These are phyloP conservation scores for Hermaeophaga mercurialis DNA, from an alignment of 2,888 invertebrate genomes.

Conservation along the genomic window DNA sequence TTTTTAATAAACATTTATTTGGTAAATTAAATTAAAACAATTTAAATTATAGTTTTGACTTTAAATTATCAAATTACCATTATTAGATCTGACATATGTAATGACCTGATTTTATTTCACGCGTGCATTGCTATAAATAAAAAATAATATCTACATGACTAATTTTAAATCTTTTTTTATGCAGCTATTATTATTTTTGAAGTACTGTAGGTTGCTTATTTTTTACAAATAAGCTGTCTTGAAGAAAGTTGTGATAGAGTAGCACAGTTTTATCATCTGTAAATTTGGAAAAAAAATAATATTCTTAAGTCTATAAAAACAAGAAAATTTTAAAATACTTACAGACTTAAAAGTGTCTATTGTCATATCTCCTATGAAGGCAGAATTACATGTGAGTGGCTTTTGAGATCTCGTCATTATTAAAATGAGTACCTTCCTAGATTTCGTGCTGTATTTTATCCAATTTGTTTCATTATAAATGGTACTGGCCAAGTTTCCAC, in stretches of 20 bases:
- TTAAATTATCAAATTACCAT: too few relatives aligned
- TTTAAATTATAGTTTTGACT: too few relatives aligned
- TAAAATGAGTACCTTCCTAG: constrained; percentile 14
- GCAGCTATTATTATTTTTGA: too few relatives aligned
- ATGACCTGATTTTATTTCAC: too few relatives aligned
- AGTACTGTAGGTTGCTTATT: too few relatives aligned
- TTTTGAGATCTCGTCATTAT: constrained; percentile 22
- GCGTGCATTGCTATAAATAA: too few relatives aligned
- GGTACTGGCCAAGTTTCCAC: constrained; percentile 9
- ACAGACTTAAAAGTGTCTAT: constrained; percentile 22
- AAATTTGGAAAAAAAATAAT: neutral
- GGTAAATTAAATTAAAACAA: too few relatives aligned
- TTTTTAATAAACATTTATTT: too few relatives aligned
- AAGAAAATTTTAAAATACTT: constrained; percentile 15
- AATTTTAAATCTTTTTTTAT: too few relatives aligned
- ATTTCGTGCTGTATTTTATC: constrained; percentile 7
- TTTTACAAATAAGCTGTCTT: constrained; percentile 22
- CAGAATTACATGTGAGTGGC: constrained; percentile 21
- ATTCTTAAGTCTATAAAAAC: neutral
- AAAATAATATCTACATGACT: too few relatives aligned
- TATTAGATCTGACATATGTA: too few relatives aligned
- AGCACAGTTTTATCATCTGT: constrained; percentile 21
- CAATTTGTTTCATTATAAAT: constrained; percentile 25
- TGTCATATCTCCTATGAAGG: constrained; percentile 22
- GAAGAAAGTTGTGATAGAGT: constrained; percentile 18